These are phyloP conservation scores for Pangasius larnaudii DNA, from an alignment of 2,797 vertebrate species.

Conservation along the genomic window DNA sequence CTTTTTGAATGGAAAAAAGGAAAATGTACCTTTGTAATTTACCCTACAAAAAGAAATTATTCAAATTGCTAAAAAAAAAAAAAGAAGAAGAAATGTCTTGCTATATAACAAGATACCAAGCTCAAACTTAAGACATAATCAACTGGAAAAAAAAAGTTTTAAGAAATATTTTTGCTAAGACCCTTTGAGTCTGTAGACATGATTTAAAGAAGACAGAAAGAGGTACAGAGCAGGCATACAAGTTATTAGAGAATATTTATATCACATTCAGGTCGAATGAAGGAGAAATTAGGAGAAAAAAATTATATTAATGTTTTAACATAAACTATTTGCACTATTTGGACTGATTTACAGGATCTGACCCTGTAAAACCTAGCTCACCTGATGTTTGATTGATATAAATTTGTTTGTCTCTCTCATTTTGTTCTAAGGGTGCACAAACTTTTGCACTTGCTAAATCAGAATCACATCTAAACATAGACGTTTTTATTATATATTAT, in stretches of 20 bases:
- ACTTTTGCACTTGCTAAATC: background rate
- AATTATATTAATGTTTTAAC: background rate
- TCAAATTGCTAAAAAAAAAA: background rate
- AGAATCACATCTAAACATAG: background rate
- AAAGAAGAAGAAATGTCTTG: background rate
- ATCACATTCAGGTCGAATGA: background rate
- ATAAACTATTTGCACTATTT: background rate
- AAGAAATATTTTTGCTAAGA: background rate
- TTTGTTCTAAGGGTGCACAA: background rate
- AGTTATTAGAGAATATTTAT: background rate
- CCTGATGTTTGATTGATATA: background rate
- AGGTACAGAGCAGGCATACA: background rate
- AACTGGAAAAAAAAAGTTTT: background rate
- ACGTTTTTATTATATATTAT: no score
- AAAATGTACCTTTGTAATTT: background rate
- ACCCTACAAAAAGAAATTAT: background rate
- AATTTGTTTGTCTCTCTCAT: background rate
- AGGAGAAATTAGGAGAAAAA: background rate
- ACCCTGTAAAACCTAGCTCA: background rate
- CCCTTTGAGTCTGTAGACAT: background rate
- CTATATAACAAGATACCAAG: background rate
- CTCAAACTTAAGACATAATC: background rate
- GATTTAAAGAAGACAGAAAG: background rate
- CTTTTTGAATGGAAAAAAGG: background rate
- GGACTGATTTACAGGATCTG: background rate